phyloP scores from a whole-genome alignment of 2,113 vertebrate genomes.

The Galbula dea region DNA sequence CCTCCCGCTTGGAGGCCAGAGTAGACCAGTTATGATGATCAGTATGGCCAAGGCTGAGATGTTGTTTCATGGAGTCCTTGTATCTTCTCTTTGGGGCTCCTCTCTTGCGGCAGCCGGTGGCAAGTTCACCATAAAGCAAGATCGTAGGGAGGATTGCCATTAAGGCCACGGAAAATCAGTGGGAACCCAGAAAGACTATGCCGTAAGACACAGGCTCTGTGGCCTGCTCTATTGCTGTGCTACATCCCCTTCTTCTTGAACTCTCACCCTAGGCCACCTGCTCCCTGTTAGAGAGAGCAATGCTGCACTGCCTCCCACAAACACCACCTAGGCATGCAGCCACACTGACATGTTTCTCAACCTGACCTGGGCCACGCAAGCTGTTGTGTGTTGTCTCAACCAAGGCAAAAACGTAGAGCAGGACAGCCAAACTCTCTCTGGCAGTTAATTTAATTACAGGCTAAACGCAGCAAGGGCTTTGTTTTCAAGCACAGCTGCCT shows the following conservation, averaged over 20 bases:
- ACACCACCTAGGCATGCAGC: rapidly evolving
- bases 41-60: no score
- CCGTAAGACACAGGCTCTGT: background rate
- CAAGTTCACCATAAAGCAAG: no score
- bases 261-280: rapidly evolving
- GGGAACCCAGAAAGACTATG: background rate
- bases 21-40: no score
- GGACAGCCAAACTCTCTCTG: background rate
- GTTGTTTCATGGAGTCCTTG: no score
- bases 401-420: background rate
- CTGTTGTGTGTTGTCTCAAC: rapidly evolving
- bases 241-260: background rate
- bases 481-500: background rate
- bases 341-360: background rate
- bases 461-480: background rate
- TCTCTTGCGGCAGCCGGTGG: no score
- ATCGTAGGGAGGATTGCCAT: no score
- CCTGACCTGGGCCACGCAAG: rapidly evolving
- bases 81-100: no score
- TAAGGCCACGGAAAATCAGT: background rate
- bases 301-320: rapidly evolving
- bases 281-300: background rate
- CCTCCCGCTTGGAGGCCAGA: no score
- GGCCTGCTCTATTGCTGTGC: rapidly evolving
- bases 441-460: background rate